Evolutionary conservation across 2,797 vertebrate genomes (phyloP).

Genomic region (Vultur gryphus): DNA sequence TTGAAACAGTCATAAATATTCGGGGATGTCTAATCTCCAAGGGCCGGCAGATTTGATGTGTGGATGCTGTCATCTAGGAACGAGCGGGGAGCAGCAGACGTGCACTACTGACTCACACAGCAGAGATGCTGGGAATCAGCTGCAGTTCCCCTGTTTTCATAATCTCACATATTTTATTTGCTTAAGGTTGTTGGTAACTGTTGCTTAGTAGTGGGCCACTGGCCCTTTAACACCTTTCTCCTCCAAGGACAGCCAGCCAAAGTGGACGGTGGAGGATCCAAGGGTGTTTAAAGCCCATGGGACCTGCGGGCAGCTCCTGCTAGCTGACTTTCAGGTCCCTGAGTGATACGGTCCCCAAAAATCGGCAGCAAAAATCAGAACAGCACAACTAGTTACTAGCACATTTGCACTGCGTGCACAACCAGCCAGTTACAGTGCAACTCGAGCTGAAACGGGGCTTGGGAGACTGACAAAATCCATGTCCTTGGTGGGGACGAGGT

Average conservation of each 20-base stretch:
- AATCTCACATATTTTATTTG: constrained; percentile 46
- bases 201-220: constrained; percentile 52
- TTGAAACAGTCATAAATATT: neutral
- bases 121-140: constrained; percentile 13
- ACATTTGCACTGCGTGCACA: neutral
- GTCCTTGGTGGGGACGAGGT: neutral
- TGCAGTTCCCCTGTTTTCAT: constrained; percentile 40
- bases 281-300: neutral
- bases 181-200: constrained; percentile 67
- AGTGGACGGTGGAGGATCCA: neutral
- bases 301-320: neutral
- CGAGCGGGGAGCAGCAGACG: neutral
- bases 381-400: neutral
- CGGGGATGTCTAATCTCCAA: neutral
- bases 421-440: neutral
- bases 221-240: constrained; percentile 26
- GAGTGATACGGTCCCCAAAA: neutral
- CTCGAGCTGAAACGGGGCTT: neutral
- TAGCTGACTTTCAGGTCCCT: neutral
- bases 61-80: constrained; percentile 28
- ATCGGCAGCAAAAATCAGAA: neutral
- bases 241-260: constrained; percentile 14
- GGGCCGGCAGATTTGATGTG: neutral
- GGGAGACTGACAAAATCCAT: neutral
- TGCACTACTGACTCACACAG: constrained; percentile 18